A percentile compares a stretch with the other conserved stretches of the same genome.
These are phyloP conservation scores for Polyommatus iphigenia DNA, from an alignment of 2,888 invertebrate genomes.

Conservation along the genomic window DNA sequence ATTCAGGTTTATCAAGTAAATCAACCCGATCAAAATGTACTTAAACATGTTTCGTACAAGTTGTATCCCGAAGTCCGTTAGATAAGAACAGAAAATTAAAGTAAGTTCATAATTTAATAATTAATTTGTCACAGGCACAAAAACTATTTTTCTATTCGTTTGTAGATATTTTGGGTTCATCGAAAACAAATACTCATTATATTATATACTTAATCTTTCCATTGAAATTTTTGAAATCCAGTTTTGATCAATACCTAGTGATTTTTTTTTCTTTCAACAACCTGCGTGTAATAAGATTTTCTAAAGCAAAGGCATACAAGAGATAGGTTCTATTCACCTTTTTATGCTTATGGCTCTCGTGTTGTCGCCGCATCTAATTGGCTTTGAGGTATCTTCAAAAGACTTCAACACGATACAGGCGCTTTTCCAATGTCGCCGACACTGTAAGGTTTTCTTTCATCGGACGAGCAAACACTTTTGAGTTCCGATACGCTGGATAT, in stretches of 20 bases:
- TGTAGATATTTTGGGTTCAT: too few relatives aligned
- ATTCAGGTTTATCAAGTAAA: slow-evolving; percentile 22
- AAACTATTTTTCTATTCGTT: background rate
- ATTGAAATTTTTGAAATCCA: background rate
- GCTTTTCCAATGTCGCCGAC: slow-evolving; percentile 49
- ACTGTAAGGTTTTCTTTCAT: background rate
- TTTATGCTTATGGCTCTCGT: slow-evolving; percentile 39
- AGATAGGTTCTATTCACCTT: slow-evolving; percentile 31
- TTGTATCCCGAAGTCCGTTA: background rate
- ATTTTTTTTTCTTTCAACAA: background rate
- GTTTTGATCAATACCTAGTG: background rate
- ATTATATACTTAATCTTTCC: too few relatives aligned
- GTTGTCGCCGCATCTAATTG: slow-evolving; percentile 74
- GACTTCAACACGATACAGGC: slow-evolving; percentile 53
- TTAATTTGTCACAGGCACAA: background rate
- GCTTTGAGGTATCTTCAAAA: slow-evolving; percentile 75
- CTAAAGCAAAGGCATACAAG: slow-evolving; percentile 33
- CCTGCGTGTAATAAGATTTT: slow-evolving; percentile 36
- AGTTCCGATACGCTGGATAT: too few relatives aligned
- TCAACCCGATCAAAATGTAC: slow-evolving; percentile 10
- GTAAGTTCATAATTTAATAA: background rate
- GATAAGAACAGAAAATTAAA: background rate
- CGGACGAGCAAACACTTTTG: background rate
- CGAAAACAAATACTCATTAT: too few relatives aligned
- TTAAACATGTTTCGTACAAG: background rate